Percentiles rank a stretch among this genome's conserved stretches.
Evolutionary conservation across 2,888 invertebrate genomes (phyloP).

Genomic region (Quadroppia sp.): DNA sequence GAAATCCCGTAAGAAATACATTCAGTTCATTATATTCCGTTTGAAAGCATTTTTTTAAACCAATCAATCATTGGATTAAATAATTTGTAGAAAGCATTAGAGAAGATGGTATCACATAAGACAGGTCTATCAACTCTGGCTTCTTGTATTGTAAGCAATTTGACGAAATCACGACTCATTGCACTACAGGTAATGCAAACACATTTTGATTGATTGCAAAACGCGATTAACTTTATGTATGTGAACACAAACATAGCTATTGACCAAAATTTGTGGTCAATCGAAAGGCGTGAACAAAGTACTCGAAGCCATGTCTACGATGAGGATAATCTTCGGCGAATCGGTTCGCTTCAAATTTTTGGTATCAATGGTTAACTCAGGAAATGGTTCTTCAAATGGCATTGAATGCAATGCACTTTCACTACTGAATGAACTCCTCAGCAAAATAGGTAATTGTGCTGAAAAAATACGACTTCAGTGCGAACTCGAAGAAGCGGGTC

Average conservation of each 20-base stretch:
- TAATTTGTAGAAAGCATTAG: slow-evolving; percentile 42
- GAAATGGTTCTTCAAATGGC: slow-evolving; percentile 8
- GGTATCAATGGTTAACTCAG: slow-evolving; percentile 31
- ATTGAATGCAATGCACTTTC: slow-evolving; percentile 66
- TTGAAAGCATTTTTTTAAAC: neutral
- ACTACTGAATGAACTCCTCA: slow-evolving; percentile 77
- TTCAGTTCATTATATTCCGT: no score
- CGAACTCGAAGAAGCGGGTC: slow-evolving; percentile 52
- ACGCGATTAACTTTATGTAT: neutral
- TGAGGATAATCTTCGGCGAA: slow-evolving; percentile 62
- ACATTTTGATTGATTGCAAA: neutral
- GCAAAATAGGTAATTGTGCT: slow-evolving; percentile 59
- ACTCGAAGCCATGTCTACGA: slow-evolving; percentile 82
- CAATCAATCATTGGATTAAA: slow-evolving; percentile 5
- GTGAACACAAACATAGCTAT: slow-evolving; percentile 61
- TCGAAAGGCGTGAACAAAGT: slow-evolving; percentile 71
- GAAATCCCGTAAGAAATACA: slow-evolving; percentile 50
- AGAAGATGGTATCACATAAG: slow-evolving; percentile 47
- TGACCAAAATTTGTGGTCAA: slow-evolving; percentile 71
- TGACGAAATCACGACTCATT: slow-evolving; percentile 56
- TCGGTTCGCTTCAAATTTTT: slow-evolving; percentile 80
- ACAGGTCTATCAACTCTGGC: slow-evolving; percentile 50
- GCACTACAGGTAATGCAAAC: slow-evolving; percentile 68
- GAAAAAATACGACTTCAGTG: slow-evolving; percentile 52
- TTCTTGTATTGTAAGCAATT: slow-evolving; percentile 52